Evolutionary conservation across 2,113 vertebrate species (phyloP), one percentile per base, ranked within the genome.

Genomic region (Catagonus wagneri): DNA sequence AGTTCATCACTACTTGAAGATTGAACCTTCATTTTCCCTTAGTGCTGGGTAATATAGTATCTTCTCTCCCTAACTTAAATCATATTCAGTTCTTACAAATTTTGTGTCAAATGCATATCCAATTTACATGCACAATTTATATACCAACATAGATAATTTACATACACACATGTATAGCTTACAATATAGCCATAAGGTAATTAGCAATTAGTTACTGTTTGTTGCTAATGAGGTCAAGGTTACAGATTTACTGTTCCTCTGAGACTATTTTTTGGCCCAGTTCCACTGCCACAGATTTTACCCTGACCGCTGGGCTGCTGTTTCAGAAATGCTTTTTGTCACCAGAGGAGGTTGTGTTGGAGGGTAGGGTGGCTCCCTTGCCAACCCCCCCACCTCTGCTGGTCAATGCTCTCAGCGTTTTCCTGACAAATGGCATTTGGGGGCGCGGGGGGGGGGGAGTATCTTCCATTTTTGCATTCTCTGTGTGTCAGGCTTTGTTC

Each of bases 141-240:
- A 92, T 29, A 66, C 63, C 50, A 71, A 66, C 29, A 69, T 39
- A 44, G 16, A 74, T 6, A 68, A 63, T 95, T 93, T 83, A 44
- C 34, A 66, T 83, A 79, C 1, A 50, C 7, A 66, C 58, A 23
- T 69, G 52, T 32, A 66, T 54, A 85, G 83, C 66, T 85, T 89
- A 92, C 27, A 23, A 6, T 65, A 58, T 2, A 76, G 72, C 95
- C 87, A 92, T 91, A 96, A 93, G 93, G 83, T 86, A 92, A 96
- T 95, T 97, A 95, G 83, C 54, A 68, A 0, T 75, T 95, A 87
- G 90, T 83, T 97, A 66, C 87, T 66, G 68, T 96, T 93, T 96
- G 95, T 72, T 95, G 68, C 83, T 97, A 95, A 97, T 92, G 96
- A 96, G 83, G 90, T 89, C 87, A 89, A 69, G 88, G 56, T 93